Evolutionary conservation across 2,888 invertebrate genomes (phyloP).

Genomic region (Elysia crispata): DNA sequence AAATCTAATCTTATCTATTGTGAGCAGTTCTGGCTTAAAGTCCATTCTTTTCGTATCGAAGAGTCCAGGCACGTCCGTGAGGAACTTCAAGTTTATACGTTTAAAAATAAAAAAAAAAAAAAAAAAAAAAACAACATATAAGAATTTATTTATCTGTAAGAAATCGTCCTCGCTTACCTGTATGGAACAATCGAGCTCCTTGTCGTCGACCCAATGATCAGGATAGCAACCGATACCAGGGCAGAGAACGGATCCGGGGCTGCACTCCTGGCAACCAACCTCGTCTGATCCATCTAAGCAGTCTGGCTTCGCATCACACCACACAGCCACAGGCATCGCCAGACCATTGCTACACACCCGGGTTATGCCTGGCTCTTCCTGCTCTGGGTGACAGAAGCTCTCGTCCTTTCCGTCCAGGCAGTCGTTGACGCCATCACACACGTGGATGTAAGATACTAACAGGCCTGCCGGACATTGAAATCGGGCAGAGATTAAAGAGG

Average conservation of each 20-base stretch:
- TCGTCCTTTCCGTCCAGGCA: conserved; percentile 45
- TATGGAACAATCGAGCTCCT: not conserved
- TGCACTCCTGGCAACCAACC: not conserved
- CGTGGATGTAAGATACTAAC: not conserved
- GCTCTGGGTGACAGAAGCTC: conserved; percentile 5
- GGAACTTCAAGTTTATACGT: no score
- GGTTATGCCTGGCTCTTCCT: not conserved
- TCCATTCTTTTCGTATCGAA: no score
- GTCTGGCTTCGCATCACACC: conserved; percentile 11
- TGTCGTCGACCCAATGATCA: not conserved
- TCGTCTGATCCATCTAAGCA: conserved; percentile 10
- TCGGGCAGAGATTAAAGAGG: not conserved
- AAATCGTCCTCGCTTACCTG: no score
- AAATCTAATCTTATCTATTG: no score
- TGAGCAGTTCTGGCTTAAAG: no score
- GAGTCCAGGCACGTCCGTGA: no score
- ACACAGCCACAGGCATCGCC: not conserved
- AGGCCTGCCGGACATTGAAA: not conserved
- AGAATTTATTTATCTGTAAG: no score
- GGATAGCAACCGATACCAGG: not conserved
- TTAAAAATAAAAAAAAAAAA: no score
- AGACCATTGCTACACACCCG: not conserved
- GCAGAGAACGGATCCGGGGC: not conserved
- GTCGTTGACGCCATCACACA: conserved; percentile 30
- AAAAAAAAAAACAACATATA: no score